Percentiles rank a stretch among this genome's conserved stretches.
These are phyloP conservation scores for Chloebia gouldiae DNA, from an alignment of 2,113 vertebrate genomes.

Conservation along the genomic window DNA sequence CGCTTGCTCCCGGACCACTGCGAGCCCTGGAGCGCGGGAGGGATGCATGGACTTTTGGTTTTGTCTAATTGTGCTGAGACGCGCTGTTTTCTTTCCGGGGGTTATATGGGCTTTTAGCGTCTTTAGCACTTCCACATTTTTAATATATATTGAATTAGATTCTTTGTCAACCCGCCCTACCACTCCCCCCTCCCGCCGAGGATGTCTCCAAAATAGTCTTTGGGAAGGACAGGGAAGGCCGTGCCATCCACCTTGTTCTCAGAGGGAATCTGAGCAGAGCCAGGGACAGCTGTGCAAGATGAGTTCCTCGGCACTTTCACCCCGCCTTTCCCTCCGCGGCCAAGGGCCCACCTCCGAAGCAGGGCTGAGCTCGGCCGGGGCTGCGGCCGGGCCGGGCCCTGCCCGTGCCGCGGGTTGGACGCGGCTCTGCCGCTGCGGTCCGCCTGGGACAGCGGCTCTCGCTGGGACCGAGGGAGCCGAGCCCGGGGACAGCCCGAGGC, in stretches of 20 bases:
- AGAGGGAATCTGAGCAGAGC: not conserved
- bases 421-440: not conserved
- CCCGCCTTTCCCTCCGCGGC: not conserved
- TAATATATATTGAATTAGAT: not conserved
- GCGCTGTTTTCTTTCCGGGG: not conserved
- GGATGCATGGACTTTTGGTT: not conserved
- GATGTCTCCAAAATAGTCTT: not conserved
- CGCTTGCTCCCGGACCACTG: not conserved
- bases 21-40: not conserved
- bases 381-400: fast-evolving
- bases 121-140: slow-evolving; percentile 46
- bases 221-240: not conserved
- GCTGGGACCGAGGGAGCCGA: not conserved
- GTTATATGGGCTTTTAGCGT: not conserved
- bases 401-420: fast-evolving
- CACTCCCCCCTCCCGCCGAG: not conserved
- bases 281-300: not conserved
- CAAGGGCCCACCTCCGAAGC: not conserved
- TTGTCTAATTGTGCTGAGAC: not conserved
- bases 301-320: not conserved
- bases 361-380: not conserved
- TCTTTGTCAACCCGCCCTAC: not conserved
- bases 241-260: not conserved
- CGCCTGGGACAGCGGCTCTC: not conserved
- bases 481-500: not conserved